A percentile compares a stretch with the other conserved stretches of the same genome.
phyloP scores from a whole-genome alignment of 2,113 vertebrate genomes.

The Channa maculata region DNA sequence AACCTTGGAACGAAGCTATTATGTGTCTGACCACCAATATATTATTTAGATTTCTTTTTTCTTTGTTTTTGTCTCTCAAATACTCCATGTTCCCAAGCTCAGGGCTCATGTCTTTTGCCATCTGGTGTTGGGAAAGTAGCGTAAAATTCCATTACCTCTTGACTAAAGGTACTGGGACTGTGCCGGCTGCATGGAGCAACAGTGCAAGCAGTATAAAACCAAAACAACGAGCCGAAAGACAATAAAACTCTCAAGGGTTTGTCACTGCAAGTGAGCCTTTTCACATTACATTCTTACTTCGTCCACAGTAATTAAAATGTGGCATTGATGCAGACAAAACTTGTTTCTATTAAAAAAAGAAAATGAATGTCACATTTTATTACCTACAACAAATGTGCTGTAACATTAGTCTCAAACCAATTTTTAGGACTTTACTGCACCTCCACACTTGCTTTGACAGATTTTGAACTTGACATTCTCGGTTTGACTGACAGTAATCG shows the following conservation, averaged over 20 bases:
- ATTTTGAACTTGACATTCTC: not conserved
- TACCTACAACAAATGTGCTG: too few relatives aligned
- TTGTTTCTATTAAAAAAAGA: too few relatives aligned
- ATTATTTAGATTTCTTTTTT: too few relatives aligned
- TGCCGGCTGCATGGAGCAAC: too few relatives aligned
- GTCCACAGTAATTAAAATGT: not conserved
- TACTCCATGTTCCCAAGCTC: not conserved
- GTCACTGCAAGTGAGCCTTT: not conserved
- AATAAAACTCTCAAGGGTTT: not conserved
- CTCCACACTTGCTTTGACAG: too few relatives aligned
- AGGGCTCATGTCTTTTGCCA: not conserved
- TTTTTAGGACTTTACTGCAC: too few relatives aligned
- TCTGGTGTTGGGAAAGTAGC: not conserved
- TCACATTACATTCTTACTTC: not conserved
- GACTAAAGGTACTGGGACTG: too few relatives aligned
- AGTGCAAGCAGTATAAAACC: not conserved
- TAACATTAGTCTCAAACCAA: too few relatives aligned
- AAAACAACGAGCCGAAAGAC: not conserved
- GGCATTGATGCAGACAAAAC: not conserved
- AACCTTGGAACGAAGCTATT: too few relatives aligned
- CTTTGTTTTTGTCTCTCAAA: not conserved
- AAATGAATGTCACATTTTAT: too few relatives aligned
- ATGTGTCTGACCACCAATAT: too few relatives aligned
- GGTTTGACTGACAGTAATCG: constrained; percentile 19
- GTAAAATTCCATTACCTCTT: too few relatives aligned